These are phyloP conservation scores for Circaetus cinerascens DNA, from an alignment of 2,113 vertebrate genomes.

Conservation along the genomic window DNA sequence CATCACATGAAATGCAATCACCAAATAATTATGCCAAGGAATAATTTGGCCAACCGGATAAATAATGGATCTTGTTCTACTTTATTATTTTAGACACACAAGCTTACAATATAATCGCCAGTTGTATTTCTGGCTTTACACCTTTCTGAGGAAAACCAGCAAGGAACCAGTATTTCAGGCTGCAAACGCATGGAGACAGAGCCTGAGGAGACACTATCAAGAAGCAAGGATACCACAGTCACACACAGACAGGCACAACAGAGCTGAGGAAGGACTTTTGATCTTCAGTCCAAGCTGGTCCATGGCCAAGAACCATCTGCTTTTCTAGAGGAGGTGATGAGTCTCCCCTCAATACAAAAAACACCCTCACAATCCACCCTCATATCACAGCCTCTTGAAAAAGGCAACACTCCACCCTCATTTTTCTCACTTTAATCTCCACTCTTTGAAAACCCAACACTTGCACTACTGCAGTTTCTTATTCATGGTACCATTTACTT, in stretches of 20 bases:
- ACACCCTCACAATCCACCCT: not conserved
- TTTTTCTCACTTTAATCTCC: not conserved
- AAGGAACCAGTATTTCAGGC: slow-evolving; percentile 50
- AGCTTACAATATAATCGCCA: not conserved
- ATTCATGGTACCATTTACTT: not conserved
- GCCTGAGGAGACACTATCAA: slow-evolving; percentile 10
- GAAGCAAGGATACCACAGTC: not conserved
- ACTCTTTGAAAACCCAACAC: not conserved
- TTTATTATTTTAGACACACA: not conserved
- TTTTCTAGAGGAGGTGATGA: not conserved
- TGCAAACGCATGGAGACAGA: not conserved
- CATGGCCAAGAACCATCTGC: not conserved
- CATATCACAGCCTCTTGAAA: not conserved
- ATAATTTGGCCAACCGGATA: not conserved
- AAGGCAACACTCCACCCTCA: not conserved
- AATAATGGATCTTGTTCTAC: not conserved
- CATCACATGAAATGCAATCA: not conserved
- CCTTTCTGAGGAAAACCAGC: not conserved
- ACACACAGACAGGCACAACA: not conserved
- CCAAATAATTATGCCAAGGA: not conserved
- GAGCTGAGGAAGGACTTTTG: not conserved
- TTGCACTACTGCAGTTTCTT: not conserved
- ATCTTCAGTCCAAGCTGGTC: not conserved
- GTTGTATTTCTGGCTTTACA: slow-evolving; percentile 24
- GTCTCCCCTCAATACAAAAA: not conserved